Base-by-base conservation (phyloP, 2,797 vertebrate genomes). In the Falco berigora region DNA sequence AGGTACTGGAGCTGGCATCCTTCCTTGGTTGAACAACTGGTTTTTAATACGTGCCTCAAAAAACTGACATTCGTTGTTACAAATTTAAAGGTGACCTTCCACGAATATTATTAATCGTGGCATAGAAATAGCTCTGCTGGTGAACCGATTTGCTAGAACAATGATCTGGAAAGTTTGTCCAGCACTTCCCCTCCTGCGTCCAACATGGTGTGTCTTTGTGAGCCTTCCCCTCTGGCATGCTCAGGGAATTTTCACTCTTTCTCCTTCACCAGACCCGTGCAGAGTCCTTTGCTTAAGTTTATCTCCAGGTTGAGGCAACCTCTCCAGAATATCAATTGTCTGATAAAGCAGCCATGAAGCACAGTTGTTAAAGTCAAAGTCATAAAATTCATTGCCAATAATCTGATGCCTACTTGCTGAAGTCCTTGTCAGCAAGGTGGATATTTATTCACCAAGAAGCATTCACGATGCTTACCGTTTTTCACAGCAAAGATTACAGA, bases 281-380 rank as follows among this genome's bases (percentile, higher is more conserved):
- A 64, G 73, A 96, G 75, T 50, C 87, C 64, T 89, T 89, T 83
- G 49, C 87, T 88, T 85, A 63, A 91, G 85, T 72, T 88, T 79
- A 78, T 77, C 86, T 92, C 75, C 58, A 49, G 2, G 0, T 67
- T 38, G 78, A 96, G 50, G 53, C 68, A 94, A 86, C 92, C 72
- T 83, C 82, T 86, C 78, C 10, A 25, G 96, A 93, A 96, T 97
- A 96, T 88, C 95, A 96, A 96, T 97, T 91, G 75, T 86, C 81
- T 95, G 75, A 95, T 96, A 94, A 95, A 96, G 95, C 95, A 93
- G 91, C 77, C 88, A 69, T 89, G 90, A 93, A 87, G 59, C 61
- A 2, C 56, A 50, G 89, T 58, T 80, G 75, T 89, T 95, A 91
- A 96, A 96, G 95, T 93, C 86, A 93, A 94, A 93, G 92, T 79